Percentiles rank a stretch among this genome's conserved stretches.
These are phyloP conservation scores for Eulacestoma nigropectus DNA, from an alignment of 2,113 vertebrate species.

Conservation along the genomic window DNA sequence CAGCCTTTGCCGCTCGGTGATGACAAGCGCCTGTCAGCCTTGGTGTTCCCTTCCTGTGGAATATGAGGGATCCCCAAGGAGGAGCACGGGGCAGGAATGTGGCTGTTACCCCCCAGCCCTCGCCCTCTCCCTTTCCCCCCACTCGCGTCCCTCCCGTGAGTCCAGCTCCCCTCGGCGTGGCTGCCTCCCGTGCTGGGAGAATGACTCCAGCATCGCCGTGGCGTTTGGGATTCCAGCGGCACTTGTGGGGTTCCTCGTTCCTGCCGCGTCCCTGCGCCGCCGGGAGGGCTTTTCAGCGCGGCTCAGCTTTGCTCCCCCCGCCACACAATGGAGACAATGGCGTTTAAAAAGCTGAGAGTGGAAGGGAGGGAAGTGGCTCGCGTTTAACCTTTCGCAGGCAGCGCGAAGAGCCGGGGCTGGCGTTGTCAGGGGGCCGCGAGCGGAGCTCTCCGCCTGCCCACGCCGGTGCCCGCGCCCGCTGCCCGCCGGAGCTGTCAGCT, in stretches of 20 bases:
- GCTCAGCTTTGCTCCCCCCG: neutral
- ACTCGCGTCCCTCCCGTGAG: neutral
- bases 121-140: fast-evolving
- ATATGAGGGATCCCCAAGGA: fast-evolving
- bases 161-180: neutral
- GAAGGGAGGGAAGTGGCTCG: neutral
- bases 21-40: neutral
- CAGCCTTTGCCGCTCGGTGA: fast-evolving
- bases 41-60: neutral
- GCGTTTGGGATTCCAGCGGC: neutral
- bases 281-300: neutral
- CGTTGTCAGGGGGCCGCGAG: conserved; percentile 1
- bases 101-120: neutral
- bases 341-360: neutral
- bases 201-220: neutral
- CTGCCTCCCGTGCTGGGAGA: neutral
- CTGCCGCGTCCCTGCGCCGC: fast-evolving
- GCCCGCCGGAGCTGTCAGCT: conserved; percentile 6
- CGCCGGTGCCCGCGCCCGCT: neutral
- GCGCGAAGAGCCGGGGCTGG: neutral
- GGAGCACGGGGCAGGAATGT: neutral
- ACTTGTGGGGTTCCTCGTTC: neutral
- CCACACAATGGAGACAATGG: neutral
- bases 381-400: neutral
- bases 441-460: neutral